Evolutionary conservation across 2,888 invertebrate species (phyloP).

Genomic region (Drosophila nigricruria): DNA sequence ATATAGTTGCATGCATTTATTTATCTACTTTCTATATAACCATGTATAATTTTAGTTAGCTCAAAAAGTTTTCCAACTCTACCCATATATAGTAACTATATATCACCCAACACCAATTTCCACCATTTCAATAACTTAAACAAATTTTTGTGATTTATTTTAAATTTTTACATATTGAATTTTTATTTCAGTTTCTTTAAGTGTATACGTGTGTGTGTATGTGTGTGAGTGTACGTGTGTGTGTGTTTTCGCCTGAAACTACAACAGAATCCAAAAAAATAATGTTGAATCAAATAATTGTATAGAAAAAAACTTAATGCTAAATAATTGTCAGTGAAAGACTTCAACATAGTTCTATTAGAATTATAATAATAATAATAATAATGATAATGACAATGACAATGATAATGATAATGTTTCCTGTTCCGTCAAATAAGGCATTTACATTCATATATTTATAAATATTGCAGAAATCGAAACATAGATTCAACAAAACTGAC

Average conservation of each 20-base stretch:
- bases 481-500: conserved; percentile 49
- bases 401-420: conserved; percentile 17
- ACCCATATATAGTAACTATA: neutral
- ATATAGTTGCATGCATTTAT: neutral
- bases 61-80: neutral
- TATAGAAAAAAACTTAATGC: conserved; percentile 58
- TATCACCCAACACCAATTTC: neutral
- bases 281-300: conserved; percentile 54
- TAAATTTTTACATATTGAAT: conserved; percentile 71
- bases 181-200: conserved; percentile 63
- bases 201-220: conserved; percentile 30
- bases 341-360: conserved; percentile 38
- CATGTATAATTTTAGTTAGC: neutral
- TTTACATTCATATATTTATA: conserved; percentile 28
- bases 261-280: conserved; percentile 62
- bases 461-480: conserved; percentile 57
- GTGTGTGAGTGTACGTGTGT: conserved; percentile 12
- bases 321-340: conserved; percentile 46
- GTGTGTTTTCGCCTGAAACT: conserved; percentile 41
- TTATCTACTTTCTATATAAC: neutral
- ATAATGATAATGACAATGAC: neutral
- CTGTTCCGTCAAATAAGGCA: conserved; percentile 58
- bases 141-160: conserved; percentile 30
- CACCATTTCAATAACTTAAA: conserved; percentile 15
- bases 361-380: conserved; percentile 14